A percentile compares a stretch with the other conserved stretches of the same genome.
Evolutionary conservation across 2,113 vertebrate species (phyloP).

Genomic region (Ammospiza caudacuta): DNA sequence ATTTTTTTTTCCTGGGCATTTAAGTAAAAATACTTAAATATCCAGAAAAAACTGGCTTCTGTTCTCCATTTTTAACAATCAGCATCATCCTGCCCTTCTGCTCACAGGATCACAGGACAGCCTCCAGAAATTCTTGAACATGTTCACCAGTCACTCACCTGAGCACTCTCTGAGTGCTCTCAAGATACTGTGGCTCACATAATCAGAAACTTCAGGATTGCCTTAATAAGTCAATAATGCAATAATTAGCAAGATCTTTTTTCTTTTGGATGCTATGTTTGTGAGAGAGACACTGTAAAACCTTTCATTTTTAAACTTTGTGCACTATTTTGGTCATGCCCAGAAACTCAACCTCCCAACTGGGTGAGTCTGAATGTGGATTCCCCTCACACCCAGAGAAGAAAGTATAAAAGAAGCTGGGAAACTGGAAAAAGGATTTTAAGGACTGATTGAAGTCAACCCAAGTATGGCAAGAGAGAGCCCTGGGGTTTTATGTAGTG

Average conservation of each 20-base stretch:
- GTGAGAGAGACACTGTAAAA: neutral
- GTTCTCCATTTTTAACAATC: neutral
- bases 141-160: neutral
- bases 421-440: neutral
- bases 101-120: neutral
- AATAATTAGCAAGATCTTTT: neutral
- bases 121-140: neutral
- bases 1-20: neutral
- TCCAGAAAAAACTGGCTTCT: neutral
- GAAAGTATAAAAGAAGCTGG: neutral
- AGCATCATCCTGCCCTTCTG: neutral
- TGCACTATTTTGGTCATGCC: neutral
- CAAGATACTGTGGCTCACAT: neutral
- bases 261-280: neutral
- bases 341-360: neutral
- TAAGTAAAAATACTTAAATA: neutral
- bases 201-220: neutral
- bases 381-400: neutral
- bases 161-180: neutral
- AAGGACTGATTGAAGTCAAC: neutral
- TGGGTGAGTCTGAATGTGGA: neutral
- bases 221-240: neutral
- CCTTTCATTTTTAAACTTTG: neutral
- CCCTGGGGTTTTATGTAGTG: neutral
- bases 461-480: neutral